These are phyloP conservation scores for Creontiades dilutus DNA, from an alignment of 2,888 invertebrate genomes.

Conservation along the genomic window DNA sequence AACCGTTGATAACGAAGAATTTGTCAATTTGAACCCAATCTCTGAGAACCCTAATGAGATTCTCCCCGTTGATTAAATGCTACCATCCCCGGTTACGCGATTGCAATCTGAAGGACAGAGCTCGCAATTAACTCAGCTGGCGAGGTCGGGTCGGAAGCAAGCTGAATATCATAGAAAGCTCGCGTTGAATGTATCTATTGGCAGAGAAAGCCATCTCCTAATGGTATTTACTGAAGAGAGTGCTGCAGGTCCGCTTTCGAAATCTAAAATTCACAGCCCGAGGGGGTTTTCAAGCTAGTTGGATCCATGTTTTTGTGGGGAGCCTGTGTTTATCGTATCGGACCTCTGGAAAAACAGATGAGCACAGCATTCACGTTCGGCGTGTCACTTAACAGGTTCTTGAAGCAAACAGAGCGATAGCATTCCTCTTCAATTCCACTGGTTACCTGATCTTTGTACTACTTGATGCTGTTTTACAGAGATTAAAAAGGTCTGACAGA, in stretches of 20 bases:
- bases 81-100: background rate
- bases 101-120: background rate
- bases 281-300: slow-evolving; percentile 11
- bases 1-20: background rate
- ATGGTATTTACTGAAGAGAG: slow-evolving; percentile 25
- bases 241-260: slow-evolving; percentile 20
- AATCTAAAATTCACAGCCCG: slow-evolving; percentile 6
- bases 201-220: slow-evolving; percentile 27
- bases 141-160: background rate
- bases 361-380: too few species aligned
- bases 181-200: background rate
- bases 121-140: background rate
- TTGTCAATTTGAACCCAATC: background rate
- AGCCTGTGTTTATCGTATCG: too few species aligned
- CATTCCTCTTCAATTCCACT: too few species aligned
- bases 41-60: background rate
- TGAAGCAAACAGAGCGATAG: too few species aligned
- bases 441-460: too few species aligned
- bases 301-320: background rate
- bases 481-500: too few species aligned
- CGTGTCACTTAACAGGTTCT: too few species aligned
- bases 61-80: background rate
- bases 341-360: too few species aligned
- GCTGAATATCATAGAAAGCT: slow-evolving; percentile 25
- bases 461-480: too few species aligned